Evolutionary conservation across 1,140 invertebrate species (phyloP), one percentile per base, ranked within the genome.

Genomic region (Phocides pigmalion): DNA sequence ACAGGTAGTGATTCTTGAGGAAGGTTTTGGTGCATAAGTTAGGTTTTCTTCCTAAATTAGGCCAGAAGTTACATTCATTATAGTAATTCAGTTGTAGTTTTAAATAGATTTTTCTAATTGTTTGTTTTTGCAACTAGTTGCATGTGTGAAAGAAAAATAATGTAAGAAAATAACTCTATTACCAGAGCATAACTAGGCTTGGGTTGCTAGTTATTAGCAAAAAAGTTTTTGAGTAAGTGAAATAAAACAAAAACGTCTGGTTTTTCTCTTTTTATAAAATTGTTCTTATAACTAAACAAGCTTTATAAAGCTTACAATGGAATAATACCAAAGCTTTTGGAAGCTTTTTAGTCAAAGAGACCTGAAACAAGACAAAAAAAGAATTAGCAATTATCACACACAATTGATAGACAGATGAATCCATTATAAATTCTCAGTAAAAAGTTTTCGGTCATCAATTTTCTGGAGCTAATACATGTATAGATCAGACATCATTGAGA

Each of bases 331-430:
- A 72, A 80, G 80, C 85, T 79, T 85, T 70, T 75, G 68, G 64
- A 64, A 89, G 88, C 88, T 84, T 85, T 91, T 94, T 96, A 96
- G 84, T 96, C 95, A 83, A 96, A 96, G 74, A 96, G 93, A 94
- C 95, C 94, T 94, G 92, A 79, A 93, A 94, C 83, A 90, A 90
- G 89, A 68, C 77, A 74, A 86, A 77, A 66, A 47, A 66, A 37
- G 16, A 16, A 32, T 70, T 70, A 70, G 54, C 49, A 62, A 68
- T 63, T 58, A 9, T 42, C n/a, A 20, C 22, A 44, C 0, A 11
- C 44, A 28, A 22, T 8, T 14, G 41, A 17, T 50, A 28, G 5
- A 28, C 25, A 8, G 9, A 1, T 49, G 0, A 11, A 49, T 56
- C 32, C 19, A 15, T 58, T 35, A 9, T 11, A 11, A 12, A 66